Conservation (phyloP, 2,888 invertebrate species). For the Caradrina clavipalpis region DNA sequence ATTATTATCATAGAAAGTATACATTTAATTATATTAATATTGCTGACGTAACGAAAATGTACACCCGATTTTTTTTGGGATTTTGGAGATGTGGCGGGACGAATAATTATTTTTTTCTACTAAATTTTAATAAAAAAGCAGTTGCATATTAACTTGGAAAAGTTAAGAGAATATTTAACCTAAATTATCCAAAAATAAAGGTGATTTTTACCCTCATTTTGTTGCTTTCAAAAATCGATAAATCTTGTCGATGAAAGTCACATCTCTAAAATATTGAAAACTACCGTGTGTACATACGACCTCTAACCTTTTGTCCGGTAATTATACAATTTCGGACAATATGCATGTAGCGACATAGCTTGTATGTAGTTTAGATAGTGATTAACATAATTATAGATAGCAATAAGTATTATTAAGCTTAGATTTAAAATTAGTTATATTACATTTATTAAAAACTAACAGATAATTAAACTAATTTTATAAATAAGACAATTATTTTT, state of each 20-base stretch:
- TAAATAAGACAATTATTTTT: too few relatives aligned
- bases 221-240: neutral
- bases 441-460: neutral
- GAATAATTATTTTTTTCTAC: too few relatives aligned
- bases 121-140: too few relatives aligned
- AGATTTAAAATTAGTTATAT: conserved; percentile 21
- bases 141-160: too few relatives aligned
- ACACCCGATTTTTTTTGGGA: conserved; percentile 30
- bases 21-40: conserved; percentile 39
- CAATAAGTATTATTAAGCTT: conserved; percentile 44
- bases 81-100: conserved; percentile 20
- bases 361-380: conserved; percentile 45
- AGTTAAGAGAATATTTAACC: too few relatives aligned
- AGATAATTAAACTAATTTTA: conserved; percentile 33
- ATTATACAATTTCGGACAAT: conserved; percentile 56
- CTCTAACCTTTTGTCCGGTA: conserved; percentile 85
- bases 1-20: conserved; percentile 44
- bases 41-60: conserved; percentile 45
- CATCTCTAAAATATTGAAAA: conserved; percentile 30
- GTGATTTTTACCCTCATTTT: too few relatives aligned
- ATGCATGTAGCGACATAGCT: conserved; percentile 56
- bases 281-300: conserved; percentile 70
- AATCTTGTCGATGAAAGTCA: conserved; percentile 15
- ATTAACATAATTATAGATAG: conserved; percentile 41
- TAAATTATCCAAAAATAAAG: too few relatives aligned